Percentiles rank a stretch among this genome's conserved stretches.
phyloP scores from a whole-genome alignment of 2,888 invertebrate genomes.

The Melanargia galathea region DNA sequence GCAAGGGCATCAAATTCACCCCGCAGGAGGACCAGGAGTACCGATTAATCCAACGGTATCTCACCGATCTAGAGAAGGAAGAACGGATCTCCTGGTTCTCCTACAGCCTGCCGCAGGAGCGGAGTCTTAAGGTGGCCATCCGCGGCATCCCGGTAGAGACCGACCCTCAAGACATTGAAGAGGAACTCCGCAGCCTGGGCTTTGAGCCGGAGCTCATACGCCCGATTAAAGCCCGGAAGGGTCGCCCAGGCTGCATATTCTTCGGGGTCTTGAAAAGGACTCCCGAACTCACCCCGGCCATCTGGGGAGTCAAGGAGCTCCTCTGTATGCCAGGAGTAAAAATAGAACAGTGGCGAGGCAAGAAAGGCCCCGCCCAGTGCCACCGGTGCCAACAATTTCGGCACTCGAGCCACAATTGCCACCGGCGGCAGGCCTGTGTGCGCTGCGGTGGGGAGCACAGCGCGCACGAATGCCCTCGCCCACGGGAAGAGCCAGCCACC shows the following conservation, averaged over 20 bases:
- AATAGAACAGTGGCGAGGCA: slow-evolving; percentile 23
- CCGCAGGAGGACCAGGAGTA: too few species aligned
- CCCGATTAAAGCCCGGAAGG: not conserved
- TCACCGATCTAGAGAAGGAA: too few species aligned
- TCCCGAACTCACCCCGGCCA: not conserved
- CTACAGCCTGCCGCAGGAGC: too few species aligned
- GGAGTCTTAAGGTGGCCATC: too few species aligned
- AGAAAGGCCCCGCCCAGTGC: slow-evolving; percentile 26
- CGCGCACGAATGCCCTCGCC: slow-evolving; percentile 33
- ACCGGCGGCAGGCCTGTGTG: slow-evolving; percentile 21
- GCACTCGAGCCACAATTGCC: slow-evolving; percentile 37
- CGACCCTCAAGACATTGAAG: too few species aligned
- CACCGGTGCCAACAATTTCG: slow-evolving; percentile 28
- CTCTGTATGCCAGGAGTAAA: not conserved
- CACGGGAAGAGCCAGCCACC: slow-evolving; percentile 26
- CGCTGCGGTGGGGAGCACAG: slow-evolving; percentile 26
- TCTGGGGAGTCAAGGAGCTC: not conserved
- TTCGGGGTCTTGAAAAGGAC: not conserved
- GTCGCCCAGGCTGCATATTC: not conserved
- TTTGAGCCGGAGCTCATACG: not conserved
- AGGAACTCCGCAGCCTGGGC: too few species aligned
- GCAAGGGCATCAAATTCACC: too few species aligned
- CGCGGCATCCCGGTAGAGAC: too few species aligned
- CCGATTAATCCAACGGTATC: too few species aligned
- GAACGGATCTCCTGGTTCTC: too few species aligned